Base-by-base conservation (phyloP, 2,113 vertebrate genomes). In the Meleagris gallopavo region DNA sequence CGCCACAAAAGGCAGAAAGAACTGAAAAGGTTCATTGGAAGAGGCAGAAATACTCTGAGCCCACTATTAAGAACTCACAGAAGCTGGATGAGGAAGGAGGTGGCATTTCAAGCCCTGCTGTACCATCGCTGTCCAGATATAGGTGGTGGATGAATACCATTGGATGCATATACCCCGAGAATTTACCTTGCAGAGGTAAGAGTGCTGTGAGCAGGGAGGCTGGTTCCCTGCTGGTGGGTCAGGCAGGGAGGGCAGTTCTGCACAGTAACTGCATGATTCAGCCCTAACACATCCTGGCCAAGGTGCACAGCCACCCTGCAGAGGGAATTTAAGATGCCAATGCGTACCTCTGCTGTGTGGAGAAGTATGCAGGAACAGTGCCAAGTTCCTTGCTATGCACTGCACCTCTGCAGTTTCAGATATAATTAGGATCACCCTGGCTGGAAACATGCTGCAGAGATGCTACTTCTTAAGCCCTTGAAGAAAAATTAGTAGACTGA, bases 401-500 rank as follows among this genome's bases (percentile, higher is more conserved):
- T 54, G 93, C 89, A 90, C 80, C 91, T 93, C 95, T 91, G 93
- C 76, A 65, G 93, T 62, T 96, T 86, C 73, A 90, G 76, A 79
- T 73, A 69, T 27, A 90, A 95, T 90, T 90, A 97, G 57, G 83
- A 94, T 82, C 52, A 78, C 34, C 65, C 16, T 17, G 52, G 29
- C 69, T 91, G 60, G 71, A 64, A 94, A 60, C 38, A 25, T 5
- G 27, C 85, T 65, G 69, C 86, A 95, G 57, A 78, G 85, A 80
- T 46, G 43, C 43, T 34, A 52, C 57, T 72, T 9, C 79, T 76
- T 36, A 40, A 91, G 66, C 36, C 83, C 83, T 90, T 88, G 80
- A 72, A 89, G 48, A 25, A 75, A 45, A 78, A 14, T 0, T 36
- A 92, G 45, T 46, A 80, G 45, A 73, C 11, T 18, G 48, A 36